phyloP scores from a whole-genome alignment of 2,113 vertebrate species.

The Varanus komodoensis region DNA sequence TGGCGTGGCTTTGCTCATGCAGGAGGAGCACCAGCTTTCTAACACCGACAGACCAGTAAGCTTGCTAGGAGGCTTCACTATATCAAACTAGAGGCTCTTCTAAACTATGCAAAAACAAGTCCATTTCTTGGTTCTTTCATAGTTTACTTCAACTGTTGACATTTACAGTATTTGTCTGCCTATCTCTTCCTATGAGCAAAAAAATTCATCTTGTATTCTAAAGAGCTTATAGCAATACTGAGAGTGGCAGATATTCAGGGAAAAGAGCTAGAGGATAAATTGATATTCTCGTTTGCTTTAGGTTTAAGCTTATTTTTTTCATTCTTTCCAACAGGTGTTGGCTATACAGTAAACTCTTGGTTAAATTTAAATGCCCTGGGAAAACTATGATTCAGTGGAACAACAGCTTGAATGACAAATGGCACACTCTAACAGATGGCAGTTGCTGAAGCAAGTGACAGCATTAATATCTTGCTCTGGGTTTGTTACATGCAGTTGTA shows the following conservation, averaged over 20 bases:
- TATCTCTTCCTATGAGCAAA: background rate
- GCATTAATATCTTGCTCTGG: background rate
- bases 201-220: background rate
- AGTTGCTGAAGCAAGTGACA: constrained; percentile 35
- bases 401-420: constrained; percentile 30
- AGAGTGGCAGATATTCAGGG: background rate
- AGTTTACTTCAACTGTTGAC: background rate
- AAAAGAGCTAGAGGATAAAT: constrained; percentile 7
- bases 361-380: constrained; percentile 40
- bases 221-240: background rate
- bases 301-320: constrained; percentile 15
- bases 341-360: constrained; percentile 19
- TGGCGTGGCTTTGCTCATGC: too few relatives aligned
- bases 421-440: background rate
- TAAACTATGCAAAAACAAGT: too few relatives aligned
- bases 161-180: background rate
- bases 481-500: background rate
- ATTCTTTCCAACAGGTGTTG: constrained; percentile 16
- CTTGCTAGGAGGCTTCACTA: too few relatives aligned
- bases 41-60: too few relatives aligned
- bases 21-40: too few relatives aligned
- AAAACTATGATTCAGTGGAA: constrained; percentile 35
- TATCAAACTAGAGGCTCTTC: too few relatives aligned
- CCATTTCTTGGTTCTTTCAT: background rate
- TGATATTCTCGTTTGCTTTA: constrained; percentile 24